phyloP scores from a whole-genome alignment of 2,888 invertebrate genomes.

The Rutpela maculata region DNA sequence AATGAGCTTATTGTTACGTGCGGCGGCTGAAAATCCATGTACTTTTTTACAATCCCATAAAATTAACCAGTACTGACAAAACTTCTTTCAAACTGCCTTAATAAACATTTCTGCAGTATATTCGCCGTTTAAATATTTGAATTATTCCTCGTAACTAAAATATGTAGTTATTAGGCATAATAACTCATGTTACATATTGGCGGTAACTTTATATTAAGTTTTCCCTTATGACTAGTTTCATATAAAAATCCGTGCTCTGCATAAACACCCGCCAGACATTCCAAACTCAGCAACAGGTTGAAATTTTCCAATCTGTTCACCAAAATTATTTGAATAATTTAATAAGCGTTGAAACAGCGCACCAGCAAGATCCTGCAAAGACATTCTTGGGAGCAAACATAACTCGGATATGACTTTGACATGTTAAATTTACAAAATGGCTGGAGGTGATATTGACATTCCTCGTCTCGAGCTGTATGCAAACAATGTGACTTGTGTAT shows the following conservation, averaged over 20 bases:
- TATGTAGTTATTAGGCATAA: too few relatives aligned
- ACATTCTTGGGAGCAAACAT: constrained; percentile 22
- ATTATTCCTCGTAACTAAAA: too few relatives aligned
- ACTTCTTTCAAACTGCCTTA: too few relatives aligned
- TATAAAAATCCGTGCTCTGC: background rate
- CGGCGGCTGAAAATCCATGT: too few relatives aligned
- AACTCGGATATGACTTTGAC: constrained; percentile 24
- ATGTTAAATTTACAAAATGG: constrained; percentile 23
- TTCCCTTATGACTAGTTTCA: background rate
- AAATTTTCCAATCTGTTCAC: constrained; percentile 3
- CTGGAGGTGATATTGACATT: constrained; percentile 28
- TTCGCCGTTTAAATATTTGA: too few relatives aligned
- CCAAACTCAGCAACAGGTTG: constrained; percentile 5
- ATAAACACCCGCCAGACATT: constrained; percentile 1
- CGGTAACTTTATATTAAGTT: background rate
- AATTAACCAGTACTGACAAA: too few relatives aligned
- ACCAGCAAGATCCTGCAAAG: background rate
- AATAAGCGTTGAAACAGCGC: background rate
- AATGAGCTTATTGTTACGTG: too few relatives aligned
- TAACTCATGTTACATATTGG: background rate
- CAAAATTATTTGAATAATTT: constrained; percentile 28
- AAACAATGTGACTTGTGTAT: constrained; percentile 21
- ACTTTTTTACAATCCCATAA: too few relatives aligned
- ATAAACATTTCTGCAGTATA: too few relatives aligned
- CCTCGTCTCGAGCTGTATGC: constrained; percentile 24